phyloP scores from a whole-genome alignment of 1,140 invertebrate species.

The Steinernema khuongi region DNA sequence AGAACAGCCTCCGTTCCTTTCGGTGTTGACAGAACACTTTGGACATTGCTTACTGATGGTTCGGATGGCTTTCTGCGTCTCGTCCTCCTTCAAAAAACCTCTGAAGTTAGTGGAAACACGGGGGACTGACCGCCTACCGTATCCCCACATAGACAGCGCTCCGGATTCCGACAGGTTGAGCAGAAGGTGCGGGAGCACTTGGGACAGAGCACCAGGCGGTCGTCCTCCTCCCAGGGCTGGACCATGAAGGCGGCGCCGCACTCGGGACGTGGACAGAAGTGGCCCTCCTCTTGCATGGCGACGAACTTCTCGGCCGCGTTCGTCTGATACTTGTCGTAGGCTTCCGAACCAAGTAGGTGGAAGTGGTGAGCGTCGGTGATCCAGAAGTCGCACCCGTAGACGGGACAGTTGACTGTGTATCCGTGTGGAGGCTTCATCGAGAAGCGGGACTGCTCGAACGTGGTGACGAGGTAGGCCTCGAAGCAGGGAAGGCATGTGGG shows the following conservation, averaged over 20 bases:
- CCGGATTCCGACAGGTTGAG: neutral
- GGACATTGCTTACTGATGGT: conserved; percentile 29
- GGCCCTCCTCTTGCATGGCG: conserved; percentile 25
- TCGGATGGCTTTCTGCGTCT: conserved; percentile 1
- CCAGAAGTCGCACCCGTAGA: conserved; percentile 23
- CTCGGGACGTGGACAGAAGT: conserved; percentile 24
- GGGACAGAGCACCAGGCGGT: conserved; percentile 25
- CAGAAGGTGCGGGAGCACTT: conserved; percentile 31
- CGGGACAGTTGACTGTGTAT: conserved; percentile 28
- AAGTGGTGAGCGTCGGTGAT: conserved; percentile 35
- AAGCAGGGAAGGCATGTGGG: conserved; percentile 26
- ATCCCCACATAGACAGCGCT: neutral
- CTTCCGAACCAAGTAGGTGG: conserved; percentile 21
- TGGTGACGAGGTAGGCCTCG: conserved; percentile 22
- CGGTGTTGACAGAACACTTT: conserved; percentile 21
- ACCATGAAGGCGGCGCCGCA: conserved; percentile 30
- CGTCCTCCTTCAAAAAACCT: neutral
- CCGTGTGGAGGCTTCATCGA: conserved; percentile 28
- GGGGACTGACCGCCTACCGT: neutral
- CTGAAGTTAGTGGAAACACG: neutral
- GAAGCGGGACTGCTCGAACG: conserved; percentile 21
- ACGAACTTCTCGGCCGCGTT: conserved; percentile 31
- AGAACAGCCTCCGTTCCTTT: conserved; percentile 29
- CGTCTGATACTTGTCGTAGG: conserved; percentile 28
- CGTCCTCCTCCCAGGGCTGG: conserved; percentile 26